A percentile compares a stretch with the other conserved stretches of the same genome.
phyloP scores from a whole-genome alignment of 2,888 invertebrate species.

The Pseudanteris insignis region DNA sequence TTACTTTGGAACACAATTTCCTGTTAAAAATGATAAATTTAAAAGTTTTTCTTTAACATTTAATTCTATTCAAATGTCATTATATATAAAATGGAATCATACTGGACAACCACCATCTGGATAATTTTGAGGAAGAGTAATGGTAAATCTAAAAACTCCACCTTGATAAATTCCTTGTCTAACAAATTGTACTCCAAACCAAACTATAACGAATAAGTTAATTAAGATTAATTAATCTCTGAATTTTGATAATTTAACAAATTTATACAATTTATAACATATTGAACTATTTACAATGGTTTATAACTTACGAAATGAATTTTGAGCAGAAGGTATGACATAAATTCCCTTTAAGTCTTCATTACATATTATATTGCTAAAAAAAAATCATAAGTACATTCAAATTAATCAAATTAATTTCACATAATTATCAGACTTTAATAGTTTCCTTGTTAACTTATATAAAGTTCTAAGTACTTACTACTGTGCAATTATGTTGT shows the following conservation, averaged over 20 bases:
- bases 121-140: constrained; percentile 87
- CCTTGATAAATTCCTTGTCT: constrained; percentile 88
- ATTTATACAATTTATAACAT: too few relatives aligned
- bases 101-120: constrained; percentile 87
- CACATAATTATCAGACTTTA: constrained; percentile 2
- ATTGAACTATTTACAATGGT: too few relatives aligned
- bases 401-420: background rate
- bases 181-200: constrained; percentile 92
- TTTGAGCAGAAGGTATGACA: constrained; percentile 89
- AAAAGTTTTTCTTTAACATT: too few relatives aligned
- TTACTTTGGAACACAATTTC: constrained; percentile 83
- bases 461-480: constrained; percentile 70
- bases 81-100: constrained; percentile 59
- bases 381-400: constrained; percentile 56
- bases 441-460: background rate
- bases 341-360: constrained; percentile 90
- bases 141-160: constrained; percentile 88
- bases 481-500: constrained; percentile 92
- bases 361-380: constrained; percentile 83
- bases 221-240: too few relatives aligned
- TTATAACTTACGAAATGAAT: constrained; percentile 81
- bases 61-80: too few relatives aligned
- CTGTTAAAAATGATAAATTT: too few relatives aligned
- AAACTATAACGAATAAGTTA: too few relatives aligned
- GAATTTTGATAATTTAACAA: too few relatives aligned